A percentile compares a stretch with the other conserved stretches of the same genome.
phyloP scores from a whole-genome alignment of 2,113 vertebrate genomes.

The Ardeotis arabs region DNA sequence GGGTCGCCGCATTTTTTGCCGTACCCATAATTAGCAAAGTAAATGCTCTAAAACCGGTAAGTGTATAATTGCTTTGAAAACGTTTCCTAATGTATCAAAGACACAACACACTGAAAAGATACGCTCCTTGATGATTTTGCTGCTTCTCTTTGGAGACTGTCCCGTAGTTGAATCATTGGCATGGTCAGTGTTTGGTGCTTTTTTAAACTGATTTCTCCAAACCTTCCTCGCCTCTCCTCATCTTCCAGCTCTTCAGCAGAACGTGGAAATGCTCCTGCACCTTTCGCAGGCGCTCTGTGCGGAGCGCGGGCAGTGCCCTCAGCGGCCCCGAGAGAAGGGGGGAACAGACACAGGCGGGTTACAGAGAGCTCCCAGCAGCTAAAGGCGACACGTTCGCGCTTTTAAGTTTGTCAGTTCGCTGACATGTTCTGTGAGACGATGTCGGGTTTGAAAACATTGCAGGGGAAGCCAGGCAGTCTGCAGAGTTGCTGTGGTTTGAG shows the following conservation, averaged over 20 bases:
- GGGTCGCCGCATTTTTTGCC: fast-evolving
- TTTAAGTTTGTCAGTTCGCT: neutral
- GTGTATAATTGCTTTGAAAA: neutral
- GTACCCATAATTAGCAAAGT: neutral
- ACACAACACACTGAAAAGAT: neutral
- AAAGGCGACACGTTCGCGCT: fast-evolving
- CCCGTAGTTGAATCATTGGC: neutral
- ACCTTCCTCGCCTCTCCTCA: neutral
- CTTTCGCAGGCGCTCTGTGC: neutral
- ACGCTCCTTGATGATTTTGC: neutral
- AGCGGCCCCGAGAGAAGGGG: neutral
- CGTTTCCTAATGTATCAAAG: too few relatives aligned
- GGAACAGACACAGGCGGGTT: neutral
- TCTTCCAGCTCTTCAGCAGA: neutral
- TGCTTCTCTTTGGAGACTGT: neutral
- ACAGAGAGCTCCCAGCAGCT: too few relatives aligned
- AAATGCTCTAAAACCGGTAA: neutral
- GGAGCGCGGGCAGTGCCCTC: neutral
- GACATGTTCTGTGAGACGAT: neutral
- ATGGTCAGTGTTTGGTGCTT: neutral
- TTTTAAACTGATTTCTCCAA: neutral
- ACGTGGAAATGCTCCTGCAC: fast-evolving
- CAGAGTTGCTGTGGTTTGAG: neutral
- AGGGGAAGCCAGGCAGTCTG: neutral
- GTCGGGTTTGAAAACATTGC: neutral